A percentile compares a stretch with the other conserved stretches of the same genome.
phyloP scores from a whole-genome alignment of 2,797 vertebrate genomes.

The Sebastes matsubarae region DNA sequence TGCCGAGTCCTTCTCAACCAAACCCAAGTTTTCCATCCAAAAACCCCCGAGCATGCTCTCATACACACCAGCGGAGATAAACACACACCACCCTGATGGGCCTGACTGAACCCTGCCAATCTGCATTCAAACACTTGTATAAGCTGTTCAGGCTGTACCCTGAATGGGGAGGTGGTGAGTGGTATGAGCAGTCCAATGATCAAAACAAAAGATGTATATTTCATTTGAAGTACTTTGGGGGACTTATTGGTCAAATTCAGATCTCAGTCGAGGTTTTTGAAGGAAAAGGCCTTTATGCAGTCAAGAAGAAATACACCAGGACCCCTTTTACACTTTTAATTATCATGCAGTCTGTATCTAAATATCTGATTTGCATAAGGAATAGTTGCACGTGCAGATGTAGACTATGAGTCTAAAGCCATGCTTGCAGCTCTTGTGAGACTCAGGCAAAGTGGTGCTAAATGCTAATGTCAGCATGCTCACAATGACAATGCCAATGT shows the following conservation, averaged over 20 bases:
- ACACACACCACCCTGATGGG: not conserved
- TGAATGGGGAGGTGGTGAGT: not conserved
- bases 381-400: not conserved
- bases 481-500: not conserved
- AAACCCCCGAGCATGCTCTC: not conserved
- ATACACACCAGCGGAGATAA: not conserved
- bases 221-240: too few relatives aligned
- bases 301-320: not conserved
- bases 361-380: not conserved
- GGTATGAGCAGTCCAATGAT: not conserved
- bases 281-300: not conserved
- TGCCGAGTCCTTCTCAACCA: not conserved
- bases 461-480: not conserved
- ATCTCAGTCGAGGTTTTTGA: not conserved
- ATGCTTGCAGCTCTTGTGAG: not conserved
- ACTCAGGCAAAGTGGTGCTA: not conserved
- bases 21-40: conserved; percentile 24
- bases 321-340: not conserved
- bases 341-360: not conserved
- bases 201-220: not conserved
- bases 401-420: not conserved
- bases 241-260: not conserved
- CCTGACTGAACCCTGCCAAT: not conserved
- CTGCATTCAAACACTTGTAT: not conserved
- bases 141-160: not conserved